A percentile compares a stretch with the other conserved stretches of the same genome.
These are phyloP conservation scores for Intoshia linei DNA, from an alignment of 1,140 invertebrate species.

Conservation along the genomic window DNA sequence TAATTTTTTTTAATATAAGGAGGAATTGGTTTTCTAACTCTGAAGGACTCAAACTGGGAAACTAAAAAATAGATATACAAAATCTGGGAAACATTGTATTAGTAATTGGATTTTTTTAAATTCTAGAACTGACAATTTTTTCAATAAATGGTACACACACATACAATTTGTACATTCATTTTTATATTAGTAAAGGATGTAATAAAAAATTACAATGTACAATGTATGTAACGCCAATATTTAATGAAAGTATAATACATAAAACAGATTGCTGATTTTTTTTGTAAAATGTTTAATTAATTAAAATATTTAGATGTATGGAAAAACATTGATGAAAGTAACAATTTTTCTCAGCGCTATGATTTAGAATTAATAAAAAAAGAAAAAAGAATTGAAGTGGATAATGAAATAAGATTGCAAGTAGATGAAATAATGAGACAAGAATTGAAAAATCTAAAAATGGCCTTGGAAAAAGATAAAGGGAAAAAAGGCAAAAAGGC, in stretches of 20 bases:
- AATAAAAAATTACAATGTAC: too few species aligned
- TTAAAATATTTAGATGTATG: constrained; percentile 26
- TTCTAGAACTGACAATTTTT: too few species aligned
- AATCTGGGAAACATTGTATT: too few species aligned
- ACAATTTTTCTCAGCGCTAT: constrained; percentile 33
- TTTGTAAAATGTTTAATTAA: neutral
- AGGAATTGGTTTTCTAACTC: too few species aligned
- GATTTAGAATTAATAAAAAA: constrained; percentile 40
- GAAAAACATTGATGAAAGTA: constrained; percentile 39
- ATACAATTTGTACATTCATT: too few species aligned
- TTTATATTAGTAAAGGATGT: too few species aligned
- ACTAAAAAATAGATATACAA: too few species aligned
- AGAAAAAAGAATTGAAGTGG: constrained; percentile 45
- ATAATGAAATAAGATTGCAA: constrained; percentile 40
- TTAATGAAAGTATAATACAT: neutral
- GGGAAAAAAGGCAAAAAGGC: constrained; percentile 17
- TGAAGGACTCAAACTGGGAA: too few species aligned
- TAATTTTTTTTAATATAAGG: too few species aligned
- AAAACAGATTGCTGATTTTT: neutral
- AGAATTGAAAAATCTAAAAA: constrained; percentile 43
- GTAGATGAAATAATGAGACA: constrained; percentile 53
- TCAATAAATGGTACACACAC: too few species aligned
- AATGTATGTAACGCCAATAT: neutral
- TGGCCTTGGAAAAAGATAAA: constrained; percentile 38
- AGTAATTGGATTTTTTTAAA: too few species aligned